phyloP scores from a whole-genome alignment of 64 coral and sea anemone genomes.

The Stylophora pistillata region DNA sequence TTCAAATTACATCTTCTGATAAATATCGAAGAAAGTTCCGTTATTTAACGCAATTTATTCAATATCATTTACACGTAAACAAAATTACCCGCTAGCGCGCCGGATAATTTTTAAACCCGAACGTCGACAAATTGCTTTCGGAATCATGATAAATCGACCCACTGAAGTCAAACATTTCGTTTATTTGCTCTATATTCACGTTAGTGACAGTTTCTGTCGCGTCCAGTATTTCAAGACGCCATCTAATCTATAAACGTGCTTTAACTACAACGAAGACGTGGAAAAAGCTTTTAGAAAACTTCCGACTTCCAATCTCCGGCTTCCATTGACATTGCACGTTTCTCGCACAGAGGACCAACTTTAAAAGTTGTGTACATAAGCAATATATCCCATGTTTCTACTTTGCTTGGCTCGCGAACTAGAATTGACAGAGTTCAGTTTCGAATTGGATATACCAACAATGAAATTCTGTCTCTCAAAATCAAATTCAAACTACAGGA shows the following conservation, averaged over 20 bases:
- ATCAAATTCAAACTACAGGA: not conserved
- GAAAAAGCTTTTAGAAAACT: not conserved
- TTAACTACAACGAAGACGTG: not conserved
- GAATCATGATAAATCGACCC: not conserved
- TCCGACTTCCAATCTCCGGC: not conserved
- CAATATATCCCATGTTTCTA: not conserved
- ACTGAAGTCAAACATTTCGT: not conserved
- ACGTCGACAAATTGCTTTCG: not conserved
- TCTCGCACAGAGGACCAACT: not conserved
- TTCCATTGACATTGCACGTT: not conserved
- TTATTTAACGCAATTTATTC: not conserved
- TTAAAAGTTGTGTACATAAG: not conserved
- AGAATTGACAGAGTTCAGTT: not conserved
- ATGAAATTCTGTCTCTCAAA: not conserved
- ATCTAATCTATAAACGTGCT: not conserved
- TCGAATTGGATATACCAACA: not conserved
- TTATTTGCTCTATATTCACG: conserved; percentile 13
- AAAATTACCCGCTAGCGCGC: not conserved
- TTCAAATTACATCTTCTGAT: not conserved
- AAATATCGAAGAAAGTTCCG: not conserved
- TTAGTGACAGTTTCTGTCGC: not conserved
- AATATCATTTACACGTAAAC: not conserved
- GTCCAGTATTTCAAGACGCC: not conserved
- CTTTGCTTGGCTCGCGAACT: not conserved
- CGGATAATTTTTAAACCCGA: not conserved